A percentile compares a stretch with the other conserved stretches of the same genome.
Evolutionary conservation across 2,797 vertebrate species (phyloP).

Genomic region (Coccyzus lansbergi): DNA sequence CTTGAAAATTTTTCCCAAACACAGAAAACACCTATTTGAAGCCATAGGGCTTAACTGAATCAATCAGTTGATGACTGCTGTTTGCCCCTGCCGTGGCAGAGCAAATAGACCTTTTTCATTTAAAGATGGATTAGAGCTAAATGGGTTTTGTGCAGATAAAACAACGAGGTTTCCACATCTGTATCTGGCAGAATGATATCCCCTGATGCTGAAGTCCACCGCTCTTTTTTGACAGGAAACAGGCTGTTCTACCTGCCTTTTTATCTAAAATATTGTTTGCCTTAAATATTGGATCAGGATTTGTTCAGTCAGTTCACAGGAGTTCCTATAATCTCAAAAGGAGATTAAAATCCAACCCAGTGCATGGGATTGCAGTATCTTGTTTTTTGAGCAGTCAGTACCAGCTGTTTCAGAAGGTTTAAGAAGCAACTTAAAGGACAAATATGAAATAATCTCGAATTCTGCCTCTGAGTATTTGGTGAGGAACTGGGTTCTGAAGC

Average conservation of each 20-base stretch:
- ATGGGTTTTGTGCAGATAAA: slow-evolving; percentile 16
- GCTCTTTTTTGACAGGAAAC: neutral
- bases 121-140: neutral
- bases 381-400: neutral
- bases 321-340: neutral
- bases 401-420: neutral
- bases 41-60: neutral
- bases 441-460: neutral
- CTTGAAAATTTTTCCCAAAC: neutral
- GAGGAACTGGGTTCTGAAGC: neutral
- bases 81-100: neutral
- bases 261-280: neutral
- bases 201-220: neutral
- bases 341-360: neutral
- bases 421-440: neutral
- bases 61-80: neutral
- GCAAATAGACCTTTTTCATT: neutral
- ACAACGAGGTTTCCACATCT: neutral
- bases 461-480: neutral
- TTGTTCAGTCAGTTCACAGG: neutral
- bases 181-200: neutral
- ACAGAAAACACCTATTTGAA: neutral
- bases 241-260: neutral
- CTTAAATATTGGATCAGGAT: neutral
- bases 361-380: neutral